Base-by-base conservation (phyloP, 1,140 invertebrate genomes). In the Leptinotarsa defecta region DNA sequence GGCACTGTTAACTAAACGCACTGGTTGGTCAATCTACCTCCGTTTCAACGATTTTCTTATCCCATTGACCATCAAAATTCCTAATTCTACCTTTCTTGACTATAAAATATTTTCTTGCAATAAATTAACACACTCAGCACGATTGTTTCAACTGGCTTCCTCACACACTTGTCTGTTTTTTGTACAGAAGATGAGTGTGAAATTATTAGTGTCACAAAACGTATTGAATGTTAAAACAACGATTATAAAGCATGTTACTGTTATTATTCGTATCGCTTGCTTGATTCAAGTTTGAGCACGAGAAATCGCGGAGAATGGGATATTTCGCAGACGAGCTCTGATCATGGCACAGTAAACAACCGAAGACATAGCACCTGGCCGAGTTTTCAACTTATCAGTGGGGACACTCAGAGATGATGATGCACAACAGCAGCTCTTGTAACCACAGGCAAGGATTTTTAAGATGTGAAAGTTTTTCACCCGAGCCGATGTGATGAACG, bases 211-310 rank as follows among this genome's bases (percentile, higher is more conserved):
- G 52, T 57, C 52, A 57, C 52, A 8, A 57, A 19, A 57, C 34
- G n/a, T 57, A 57, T 17, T 57, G n/a, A 57, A 17, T 57, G 52
- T 17, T 57, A 19, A 57, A 57, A 57, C 52, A 57, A 43, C 34
- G 34, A 57, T 3, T 57, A n/a, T 19, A 17, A 57, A 57, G 15
- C 52, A 19, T 57, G 52, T 57, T 57, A 57, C 52, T 15, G 52
- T 57, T 57, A 57, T 57, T 57, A 57, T 57, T 57, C 52, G 15
- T 57, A 57, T 57, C 52, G 52, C 52, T 57, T 57, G 52, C 52
- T 57, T 57, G 52, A 57, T 57, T 57, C 52, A 57, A 57, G 52
- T 57, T 57, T 57, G 52, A 57, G 52, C 52, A 19, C 52, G 52
- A 57, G 52, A 57, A 57, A 57, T 57, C n/a, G 13, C n/a, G 52